These are phyloP conservation scores for Onchidella celtica DNA, from an alignment of 2,888 invertebrate species.

Conservation along the genomic window DNA sequence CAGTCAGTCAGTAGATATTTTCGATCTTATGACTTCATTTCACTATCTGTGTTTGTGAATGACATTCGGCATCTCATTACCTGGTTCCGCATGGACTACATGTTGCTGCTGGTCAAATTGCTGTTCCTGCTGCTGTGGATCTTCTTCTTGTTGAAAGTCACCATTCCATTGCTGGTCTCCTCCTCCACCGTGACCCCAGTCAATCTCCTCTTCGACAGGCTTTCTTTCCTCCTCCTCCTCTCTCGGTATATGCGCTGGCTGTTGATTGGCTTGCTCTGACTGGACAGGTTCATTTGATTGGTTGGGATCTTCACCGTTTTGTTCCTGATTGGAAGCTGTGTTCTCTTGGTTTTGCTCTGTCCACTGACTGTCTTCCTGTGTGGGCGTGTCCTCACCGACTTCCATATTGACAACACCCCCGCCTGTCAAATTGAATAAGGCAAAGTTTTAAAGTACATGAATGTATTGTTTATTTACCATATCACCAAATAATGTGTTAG, in stretches of 20 bases:
- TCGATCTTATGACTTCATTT: too few species aligned
- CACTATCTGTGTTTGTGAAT: too few species aligned
- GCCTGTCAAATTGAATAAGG: too few species aligned
- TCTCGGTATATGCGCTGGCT: background rate
- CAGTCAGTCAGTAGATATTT: too few species aligned
- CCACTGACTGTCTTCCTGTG: background rate
- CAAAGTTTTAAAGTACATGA: too few species aligned
- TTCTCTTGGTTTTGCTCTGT: background rate
- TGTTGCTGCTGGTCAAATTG: background rate
- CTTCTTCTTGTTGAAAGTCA: too few species aligned
- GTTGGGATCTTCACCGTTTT: background rate
- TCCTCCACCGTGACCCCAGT: background rate
- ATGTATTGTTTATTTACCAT: too few species aligned
- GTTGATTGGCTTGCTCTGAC: background rate
- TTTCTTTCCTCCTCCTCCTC: background rate
- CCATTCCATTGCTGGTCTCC: too few species aligned
- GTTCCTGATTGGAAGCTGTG: background rate
- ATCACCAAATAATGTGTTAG: too few species aligned
- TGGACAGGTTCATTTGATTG: background rate
- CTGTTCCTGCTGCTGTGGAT: background rate
- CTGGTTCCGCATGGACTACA: background rate
- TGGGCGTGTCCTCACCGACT: background rate
- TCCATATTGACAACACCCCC: background rate
- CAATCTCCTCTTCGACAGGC: background rate
- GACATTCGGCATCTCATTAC: too few species aligned